Evolutionary conservation across 2,797 vertebrate genomes (phyloP), one percentile per base, ranked within the genome.

Genomic region (Bryconaethiops microstoma): DNA sequence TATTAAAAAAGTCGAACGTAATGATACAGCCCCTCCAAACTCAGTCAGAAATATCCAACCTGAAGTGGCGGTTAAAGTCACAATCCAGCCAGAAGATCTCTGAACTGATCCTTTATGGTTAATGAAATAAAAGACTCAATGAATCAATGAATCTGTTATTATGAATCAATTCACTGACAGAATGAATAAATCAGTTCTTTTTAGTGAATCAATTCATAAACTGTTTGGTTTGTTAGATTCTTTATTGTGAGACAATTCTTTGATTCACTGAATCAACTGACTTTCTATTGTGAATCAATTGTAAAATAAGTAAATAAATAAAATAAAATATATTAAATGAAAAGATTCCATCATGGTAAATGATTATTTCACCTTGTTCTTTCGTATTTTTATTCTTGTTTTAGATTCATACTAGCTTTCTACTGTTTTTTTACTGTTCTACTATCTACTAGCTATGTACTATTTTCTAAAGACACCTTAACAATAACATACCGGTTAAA

Each of bases 41-140:
- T 76, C 65, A 23, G 59, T 64, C 25, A 64, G 50, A 82, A 77
- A 88, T 29, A 86, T 78, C 65, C 77, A 90, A 86, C 73, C 84
- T 76, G 85, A 82, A 88, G 83, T 79, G 80, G 87, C 86, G 87
- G 88, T 91, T 90, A 91, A 89, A 19, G 10, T 14, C 14, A 52
- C 50, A 17, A 14, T 19, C 12, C 7, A n/a, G 17, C 7, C 16
- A 48, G 59, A 50, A 52, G 48, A 69, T 60, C 25, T 14, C 52
- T 17, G 8, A 64, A 79, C 12, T 4, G 16, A 55, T 62, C 9
- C 48, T 52, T 16, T 5, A 13, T 10, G 12, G 23, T 10, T 5
- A 25, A 63, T 14, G 3, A 29, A 29, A 60, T 8, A 23, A 45
- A 45, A 52, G 25, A 63, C 55, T 57, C 1, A 57, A 5, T n/a